Base-by-base conservation (phyloP, 2,113 vertebrate genomes). In the Megaceryle torquata region DNA sequence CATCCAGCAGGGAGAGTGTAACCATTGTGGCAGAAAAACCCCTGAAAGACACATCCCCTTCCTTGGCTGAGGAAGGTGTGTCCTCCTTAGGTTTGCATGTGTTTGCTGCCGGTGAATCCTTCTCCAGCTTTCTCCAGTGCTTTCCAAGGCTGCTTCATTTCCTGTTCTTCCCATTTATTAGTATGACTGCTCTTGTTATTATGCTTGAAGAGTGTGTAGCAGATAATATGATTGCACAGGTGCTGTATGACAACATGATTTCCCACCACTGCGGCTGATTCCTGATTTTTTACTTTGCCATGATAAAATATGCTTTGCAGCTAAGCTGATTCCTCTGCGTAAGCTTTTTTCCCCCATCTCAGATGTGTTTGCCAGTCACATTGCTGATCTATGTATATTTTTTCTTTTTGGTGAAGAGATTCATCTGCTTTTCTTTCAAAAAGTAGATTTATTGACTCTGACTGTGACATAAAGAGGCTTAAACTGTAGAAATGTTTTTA, bases 281-380 rank as follows among this genome's bases (percentile, higher is more conserved):
- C 94, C 91, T 94, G 84, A 63, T 71, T 94, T 86, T 96, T 98
- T 96, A 91, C 95, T 97, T 98, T 98, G 98, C 97, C 93, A 80
- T 98, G 97, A 96, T 96, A 91, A 97, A 97, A 96, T 98, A 56
- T 80, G 97, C 98, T 98, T 98, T 98, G 98, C 97, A 94, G 97
- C 97, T 97, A 96, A 98, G 98, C 98, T 97, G 97, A 97, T 97
- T 93, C 96, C 75, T 95, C 97, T 96, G 94, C 96, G 92, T 98
- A 96, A 97, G 92, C 95, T 97, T 98, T 98, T 97, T 91, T 67
- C 69, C 93, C 93, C 98, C 97, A 98, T 98, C 97, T 97, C 97
- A 95, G 97, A 98, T 97, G 97, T 98, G 98, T 98, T 98, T 99
- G 98, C 98, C 98, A 98, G 98, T 98, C 98, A 98, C 98, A 98